Evolutionary conservation across 2,113 vertebrate genomes (phyloP), one percentile per base, ranked within the genome.

Genomic region (Sturnus vulgaris): DNA sequence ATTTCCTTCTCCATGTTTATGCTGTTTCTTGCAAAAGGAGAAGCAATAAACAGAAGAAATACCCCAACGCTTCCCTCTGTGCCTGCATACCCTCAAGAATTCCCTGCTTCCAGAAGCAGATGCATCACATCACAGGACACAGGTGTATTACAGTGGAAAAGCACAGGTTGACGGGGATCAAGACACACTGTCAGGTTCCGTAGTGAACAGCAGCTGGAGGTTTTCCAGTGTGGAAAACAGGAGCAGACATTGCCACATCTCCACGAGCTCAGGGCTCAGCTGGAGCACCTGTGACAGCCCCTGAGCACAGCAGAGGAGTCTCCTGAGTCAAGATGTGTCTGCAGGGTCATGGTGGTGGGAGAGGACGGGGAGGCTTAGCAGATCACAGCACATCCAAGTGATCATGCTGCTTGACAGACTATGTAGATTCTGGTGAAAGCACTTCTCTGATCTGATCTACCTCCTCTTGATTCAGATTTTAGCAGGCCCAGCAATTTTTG

Each of bases 321-420:
- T 59, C 25, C 33, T 33, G 66, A 12, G 17, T 15, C 9, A 6
- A 28, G 57, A 33, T 24, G 24, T 4, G 1, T 14, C 28, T 21
- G 19, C n/a, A 59, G 49, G 23, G 49, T 23, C 23, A 2, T 18
- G 33, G 35, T 40, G 30, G 18, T 35, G 24, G 24, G 30, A 84
- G 49, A 60, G 24, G 17, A 65, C 10, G 11, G 33, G 21, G 55
- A 69, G 55, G 15, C n/a, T 78, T 73, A 65, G 53, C 37, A 56
- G 44, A 9, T 52, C 44, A 23, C 14, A 68, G 50, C 27, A 21
- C 0, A 0, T 44, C 23, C 71, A 47, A 8, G 16, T 11, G 52
- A 13, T 39, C 4, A 1, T 35, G 44, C 33, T 76, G 40, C 57
- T 63, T 37, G 27, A 37, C 49, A 68, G 55, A 40, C 25, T 31